Conservation (phyloP, 30 jellyfish, hydroid and myxozoan species). For the Euphysa ruthae region DNA sequence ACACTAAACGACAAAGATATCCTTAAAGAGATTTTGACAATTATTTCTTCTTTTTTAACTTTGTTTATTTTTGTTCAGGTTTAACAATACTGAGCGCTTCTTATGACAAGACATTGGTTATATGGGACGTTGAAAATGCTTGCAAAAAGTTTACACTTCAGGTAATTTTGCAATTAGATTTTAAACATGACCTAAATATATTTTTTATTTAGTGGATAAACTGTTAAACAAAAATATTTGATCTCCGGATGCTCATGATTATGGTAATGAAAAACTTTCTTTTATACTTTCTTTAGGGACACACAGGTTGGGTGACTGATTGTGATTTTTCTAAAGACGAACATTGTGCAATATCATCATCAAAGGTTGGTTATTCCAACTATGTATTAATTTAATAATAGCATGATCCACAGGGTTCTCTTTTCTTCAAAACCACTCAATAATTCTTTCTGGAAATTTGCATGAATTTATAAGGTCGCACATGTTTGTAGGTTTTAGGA, state of each 20-base stretch:
- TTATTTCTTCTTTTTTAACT: too few species aligned
- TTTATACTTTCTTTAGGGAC: conserved; percentile 81
- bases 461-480: too few species aligned
- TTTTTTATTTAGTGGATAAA: neutral
- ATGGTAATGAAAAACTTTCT: neutral
- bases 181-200: neutral
- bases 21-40: too few species aligned
- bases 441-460: too few species aligned
- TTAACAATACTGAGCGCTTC: conserved; percentile 62
- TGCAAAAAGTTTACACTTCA: conserved; percentile 70
- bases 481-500: neutral
- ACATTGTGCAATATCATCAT: conserved; percentile 49
- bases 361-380: conserved; percentile 55
- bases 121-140: conserved; percentile 84
- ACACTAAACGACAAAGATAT: too few species aligned
- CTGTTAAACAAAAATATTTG: neutral
- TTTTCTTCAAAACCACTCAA: too few species aligned
- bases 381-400: too few species aligned
- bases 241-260: neutral
- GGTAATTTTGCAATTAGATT: conserved; percentile 4
- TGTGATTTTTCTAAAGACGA: conserved; percentile 65
- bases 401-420: too few species aligned
- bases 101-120: conserved; percentile 58
- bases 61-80: conserved; percentile 62
- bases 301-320: conserved; percentile 89